Conservation (phyloP, 2,797 vertebrate species). For the Thalassophryne amazonica region DNA sequence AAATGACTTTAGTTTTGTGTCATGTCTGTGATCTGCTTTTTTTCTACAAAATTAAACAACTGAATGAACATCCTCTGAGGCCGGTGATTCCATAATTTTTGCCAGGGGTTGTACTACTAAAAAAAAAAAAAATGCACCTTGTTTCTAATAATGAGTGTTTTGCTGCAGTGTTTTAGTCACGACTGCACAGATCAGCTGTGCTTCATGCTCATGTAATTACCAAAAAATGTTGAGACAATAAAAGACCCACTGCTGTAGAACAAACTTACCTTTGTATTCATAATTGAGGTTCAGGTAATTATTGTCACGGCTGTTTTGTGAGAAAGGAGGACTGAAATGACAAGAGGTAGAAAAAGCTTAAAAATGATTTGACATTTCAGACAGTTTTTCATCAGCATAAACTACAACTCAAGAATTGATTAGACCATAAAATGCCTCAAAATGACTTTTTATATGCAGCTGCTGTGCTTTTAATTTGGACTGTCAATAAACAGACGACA, state of each 20-base stretch:
- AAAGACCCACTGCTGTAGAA: not conserved
- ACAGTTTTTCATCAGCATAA: constrained; percentile 45
- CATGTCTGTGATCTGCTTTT: too few species aligned
- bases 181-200: not conserved
- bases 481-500: constrained; percentile 8
- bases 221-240: not conserved
- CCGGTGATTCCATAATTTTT: too few species aligned
- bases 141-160: constrained; percentile 4
- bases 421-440: not conserved
- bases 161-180: not conserved
- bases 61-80: too few species aligned
- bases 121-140: not conserved
- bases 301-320: constrained; percentile 81
- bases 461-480: not conserved
- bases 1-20: too few species aligned
- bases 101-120: too few species aligned
- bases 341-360: constrained; percentile 20
- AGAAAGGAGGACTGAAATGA: constrained; percentile 77
- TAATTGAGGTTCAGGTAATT: constrained; percentile 83
- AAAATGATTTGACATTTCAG: constrained; percentile 24
- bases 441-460: constrained; percentile 3
- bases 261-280: constrained; percentile 80
- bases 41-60: too few species aligned
- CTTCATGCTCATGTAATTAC: not conserved
- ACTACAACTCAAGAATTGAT: not conserved